These are phyloP conservation scores for Papilio polytes DNA, from an alignment of 1,140 invertebrate species.

Conservation along the genomic window DNA sequence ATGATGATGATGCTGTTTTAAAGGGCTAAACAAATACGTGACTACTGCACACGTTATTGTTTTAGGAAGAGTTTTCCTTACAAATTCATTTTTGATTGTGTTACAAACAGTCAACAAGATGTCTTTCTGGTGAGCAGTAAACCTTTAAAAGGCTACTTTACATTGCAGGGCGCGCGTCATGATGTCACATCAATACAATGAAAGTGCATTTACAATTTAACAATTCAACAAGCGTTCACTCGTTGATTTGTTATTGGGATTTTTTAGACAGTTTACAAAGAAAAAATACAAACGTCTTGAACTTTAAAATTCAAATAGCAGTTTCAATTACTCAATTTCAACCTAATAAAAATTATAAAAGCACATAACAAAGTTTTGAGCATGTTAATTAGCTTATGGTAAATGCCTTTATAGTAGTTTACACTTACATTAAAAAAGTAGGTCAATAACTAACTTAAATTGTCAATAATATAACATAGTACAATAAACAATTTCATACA, in stretches of 20 bases:
- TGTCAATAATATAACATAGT: background rate
- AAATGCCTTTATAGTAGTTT: background rate
- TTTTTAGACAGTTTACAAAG: too few relatives aligned
- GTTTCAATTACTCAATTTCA: too few relatives aligned
- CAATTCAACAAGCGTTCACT: slow-evolving; percentile 52
- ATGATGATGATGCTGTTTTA: too few relatives aligned
- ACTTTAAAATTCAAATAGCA: too few relatives aligned
- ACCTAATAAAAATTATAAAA: too few relatives aligned
- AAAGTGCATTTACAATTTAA: slow-evolving; percentile 59
- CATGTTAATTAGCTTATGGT: too few relatives aligned
- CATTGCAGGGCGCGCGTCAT: slow-evolving; percentile 46
- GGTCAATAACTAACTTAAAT: background rate
- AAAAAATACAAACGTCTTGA: too few relatives aligned
- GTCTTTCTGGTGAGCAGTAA: slow-evolving; percentile 36
- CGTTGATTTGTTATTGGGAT: background rate
- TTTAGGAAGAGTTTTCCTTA: background rate
- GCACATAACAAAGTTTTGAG: too few relatives aligned
- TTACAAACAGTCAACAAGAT: background rate
- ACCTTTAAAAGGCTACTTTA: slow-evolving; percentile 11
- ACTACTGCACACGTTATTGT: background rate
- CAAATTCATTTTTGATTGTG: background rate
- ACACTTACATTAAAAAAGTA: background rate
- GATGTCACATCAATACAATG: slow-evolving; percentile 57
- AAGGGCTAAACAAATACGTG: background rate
- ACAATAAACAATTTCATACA: background rate